These are phyloP conservation scores for Congeria kusceri DNA, from an alignment of 2,888 invertebrate genomes.

Conservation along the genomic window DNA sequence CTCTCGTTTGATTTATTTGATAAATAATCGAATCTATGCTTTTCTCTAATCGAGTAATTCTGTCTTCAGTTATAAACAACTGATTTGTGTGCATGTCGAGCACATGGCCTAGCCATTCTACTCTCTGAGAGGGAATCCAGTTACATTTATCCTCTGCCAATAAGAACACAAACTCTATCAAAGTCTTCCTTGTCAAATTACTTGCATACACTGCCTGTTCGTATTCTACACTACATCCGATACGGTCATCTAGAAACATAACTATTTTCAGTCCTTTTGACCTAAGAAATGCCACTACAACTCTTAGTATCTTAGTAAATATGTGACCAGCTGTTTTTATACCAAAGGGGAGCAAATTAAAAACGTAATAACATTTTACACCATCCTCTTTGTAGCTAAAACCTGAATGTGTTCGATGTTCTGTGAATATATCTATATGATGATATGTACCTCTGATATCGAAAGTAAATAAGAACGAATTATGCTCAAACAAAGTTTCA, in stretches of 20 bases:
- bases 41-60: not conserved
- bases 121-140: constrained; percentile 1
- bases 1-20: not conserved
- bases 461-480: constrained; percentile 27
- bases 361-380: constrained; percentile 5
- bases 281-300: constrained; percentile 10
- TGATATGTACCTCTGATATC: constrained; percentile 37
- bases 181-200: too few species aligned
- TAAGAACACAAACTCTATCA: constrained; percentile 9
- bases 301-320: constrained; percentile 17
- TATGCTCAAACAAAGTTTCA: constrained; percentile 44
- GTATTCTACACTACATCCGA: not conserved
- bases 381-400: not conserved
- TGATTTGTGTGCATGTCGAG: constrained; percentile 15
- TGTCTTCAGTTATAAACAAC: constrained; percentile 3
- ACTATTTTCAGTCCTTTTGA: not conserved
- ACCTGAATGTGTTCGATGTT: constrained; percentile 30
- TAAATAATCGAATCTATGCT: not conserved
- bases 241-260: constrained; percentile 19
- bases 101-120: constrained; percentile 18
- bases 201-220: constrained; percentile 5
- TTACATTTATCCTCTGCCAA: constrained; percentile 25
- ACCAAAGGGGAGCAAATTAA: constrained; percentile 19
- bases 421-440: constrained; percentile 36
- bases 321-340: constrained; percentile 21